Evolutionary conservation across 2,797 vertebrate species (phyloP).

Genomic region (Serranus cabrilla): DNA sequence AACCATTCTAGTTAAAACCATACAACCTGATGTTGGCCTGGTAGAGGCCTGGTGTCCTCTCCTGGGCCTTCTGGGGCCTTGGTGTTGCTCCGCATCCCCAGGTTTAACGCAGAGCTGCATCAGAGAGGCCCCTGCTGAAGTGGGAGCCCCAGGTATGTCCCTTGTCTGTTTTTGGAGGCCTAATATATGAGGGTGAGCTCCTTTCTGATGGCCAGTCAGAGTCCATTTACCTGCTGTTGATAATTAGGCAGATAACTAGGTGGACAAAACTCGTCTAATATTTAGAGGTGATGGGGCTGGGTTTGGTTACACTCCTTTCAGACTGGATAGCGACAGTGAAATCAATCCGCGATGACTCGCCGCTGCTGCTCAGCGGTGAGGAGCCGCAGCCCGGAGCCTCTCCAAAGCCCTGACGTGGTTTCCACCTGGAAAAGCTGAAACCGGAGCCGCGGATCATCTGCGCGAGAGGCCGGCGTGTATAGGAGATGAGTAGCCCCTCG

Average conservation of each 20-base stretch:
- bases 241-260: slow-evolving; percentile 82
- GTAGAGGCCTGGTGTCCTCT: slow-evolving; percentile 28
- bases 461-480: slow-evolving; percentile 61
- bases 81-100: slow-evolving; percentile 26
- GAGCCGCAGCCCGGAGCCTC: slow-evolving; percentile 52
- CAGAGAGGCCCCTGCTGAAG: not conserved
- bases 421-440: slow-evolving; percentile 86
- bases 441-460: slow-evolving; percentile 74
- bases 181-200: slow-evolving; percentile 80
- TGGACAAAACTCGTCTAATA: slow-evolving; percentile 77
- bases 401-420: slow-evolving; percentile 63
- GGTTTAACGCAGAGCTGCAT: slow-evolving; percentile 12
- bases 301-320: slow-evolving; percentile 84
- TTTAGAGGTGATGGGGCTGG: slow-evolving; percentile 78
- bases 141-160: slow-evolving; percentile 20
- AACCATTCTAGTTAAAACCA: slow-evolving; percentile 16
- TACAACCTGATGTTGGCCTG: slow-evolving; percentile 73
- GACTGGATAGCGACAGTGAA: slow-evolving; percentile 79
- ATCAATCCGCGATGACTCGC: slow-evolving; percentile 77
- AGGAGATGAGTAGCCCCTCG: slow-evolving; percentile 67
- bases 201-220: slow-evolving; percentile 66
- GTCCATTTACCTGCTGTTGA: slow-evolving; percentile 89
- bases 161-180: slow-evolving; percentile 34
- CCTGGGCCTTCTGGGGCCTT: slow-evolving; percentile 29
- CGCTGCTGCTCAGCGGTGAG: slow-evolving; percentile 60